A percentile compares a stretch with the other conserved stretches of the same genome.
Conservation (phyloP, 2,113 vertebrate species). For the Labeo catla region DNA sequence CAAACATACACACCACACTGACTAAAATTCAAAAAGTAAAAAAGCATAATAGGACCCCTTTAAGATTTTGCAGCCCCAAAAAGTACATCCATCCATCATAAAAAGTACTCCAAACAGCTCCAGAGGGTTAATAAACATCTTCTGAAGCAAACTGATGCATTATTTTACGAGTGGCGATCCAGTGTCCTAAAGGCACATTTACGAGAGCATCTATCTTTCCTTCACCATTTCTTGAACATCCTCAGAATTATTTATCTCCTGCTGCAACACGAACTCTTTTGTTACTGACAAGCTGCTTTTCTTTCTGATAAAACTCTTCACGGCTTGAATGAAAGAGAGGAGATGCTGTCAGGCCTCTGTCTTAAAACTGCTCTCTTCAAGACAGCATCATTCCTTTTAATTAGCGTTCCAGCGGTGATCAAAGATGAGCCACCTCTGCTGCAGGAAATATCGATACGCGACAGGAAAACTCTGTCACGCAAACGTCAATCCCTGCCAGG, state of each 20-base stretch:
- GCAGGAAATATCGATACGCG: conserved; percentile 51
- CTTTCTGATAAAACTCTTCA: conserved; percentile 47
- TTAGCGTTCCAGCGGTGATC: conserved; percentile 51
- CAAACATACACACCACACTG: too few relatives aligned
- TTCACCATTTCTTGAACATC: conserved; percentile 17
- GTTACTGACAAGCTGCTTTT: conserved; percentile 55
- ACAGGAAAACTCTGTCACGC: conserved; percentile 39
- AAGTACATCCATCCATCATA: too few relatives aligned
- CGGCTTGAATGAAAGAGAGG: conserved; percentile 41
- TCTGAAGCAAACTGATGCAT: too few relatives aligned
- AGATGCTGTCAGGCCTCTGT: conserved; percentile 51
- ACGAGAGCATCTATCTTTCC: not conserved
- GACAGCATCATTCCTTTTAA: conserved; percentile 61
- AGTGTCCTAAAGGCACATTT: not conserved
- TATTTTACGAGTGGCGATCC: too few relatives aligned
- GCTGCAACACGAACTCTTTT: conserved; percentile 36
- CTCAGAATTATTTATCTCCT: conserved; percentile 30
- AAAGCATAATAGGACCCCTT: too few relatives aligned
- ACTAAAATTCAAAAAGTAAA: too few relatives aligned
- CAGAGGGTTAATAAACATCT: too few relatives aligned
- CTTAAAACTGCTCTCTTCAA: conserved; percentile 56
- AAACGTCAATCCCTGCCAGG: conserved; percentile 50
- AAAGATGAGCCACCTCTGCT: conserved; percentile 57
- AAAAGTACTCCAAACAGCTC: too few relatives aligned
- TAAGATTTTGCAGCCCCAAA: too few relatives aligned